A percentile compares a stretch with the other conserved stretches of the same genome.
Conservation (phyloP, 2,113 vertebrate species). For the Geococcyx californianus region DNA sequence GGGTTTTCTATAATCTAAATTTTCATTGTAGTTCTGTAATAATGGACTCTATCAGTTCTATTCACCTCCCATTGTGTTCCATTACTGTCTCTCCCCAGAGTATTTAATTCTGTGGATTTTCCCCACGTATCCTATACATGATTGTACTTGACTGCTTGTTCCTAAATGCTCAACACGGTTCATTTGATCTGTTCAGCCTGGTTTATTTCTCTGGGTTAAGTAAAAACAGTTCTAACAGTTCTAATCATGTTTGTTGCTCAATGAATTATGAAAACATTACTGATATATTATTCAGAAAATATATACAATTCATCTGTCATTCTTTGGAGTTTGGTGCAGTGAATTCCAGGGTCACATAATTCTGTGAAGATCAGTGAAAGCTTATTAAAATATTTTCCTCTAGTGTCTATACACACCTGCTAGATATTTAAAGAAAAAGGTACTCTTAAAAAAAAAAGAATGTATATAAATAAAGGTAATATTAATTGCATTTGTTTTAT, state of each 20-base stretch:
- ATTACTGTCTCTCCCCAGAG: background rate
- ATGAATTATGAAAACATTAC: background rate
- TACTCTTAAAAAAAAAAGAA: background rate
- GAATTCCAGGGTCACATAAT: background rate
- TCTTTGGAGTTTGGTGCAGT: background rate
- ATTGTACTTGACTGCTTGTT: background rate
- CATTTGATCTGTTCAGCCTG: background rate
- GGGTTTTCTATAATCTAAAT: background rate
- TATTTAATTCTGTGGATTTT: background rate
- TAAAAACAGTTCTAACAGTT: background rate
- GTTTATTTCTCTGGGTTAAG: background rate
- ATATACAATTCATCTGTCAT: background rate
- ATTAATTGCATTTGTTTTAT: background rate
- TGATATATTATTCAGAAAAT: background rate
- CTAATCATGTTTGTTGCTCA: background rate
- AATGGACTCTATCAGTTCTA: background rate
- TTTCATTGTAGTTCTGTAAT: background rate
- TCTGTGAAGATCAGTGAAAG: background rate
- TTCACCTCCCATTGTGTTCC: background rate
- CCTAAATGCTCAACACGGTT: background rate
- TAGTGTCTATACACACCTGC: accelerated
- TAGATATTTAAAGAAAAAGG: background rate
- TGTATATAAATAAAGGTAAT: background rate
- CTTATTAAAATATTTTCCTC: background rate
- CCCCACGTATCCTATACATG: background rate